These are phyloP conservation scores for Drosophila diplacantha DNA, from an alignment of 2,888 invertebrate species.

Conservation along the genomic window DNA sequence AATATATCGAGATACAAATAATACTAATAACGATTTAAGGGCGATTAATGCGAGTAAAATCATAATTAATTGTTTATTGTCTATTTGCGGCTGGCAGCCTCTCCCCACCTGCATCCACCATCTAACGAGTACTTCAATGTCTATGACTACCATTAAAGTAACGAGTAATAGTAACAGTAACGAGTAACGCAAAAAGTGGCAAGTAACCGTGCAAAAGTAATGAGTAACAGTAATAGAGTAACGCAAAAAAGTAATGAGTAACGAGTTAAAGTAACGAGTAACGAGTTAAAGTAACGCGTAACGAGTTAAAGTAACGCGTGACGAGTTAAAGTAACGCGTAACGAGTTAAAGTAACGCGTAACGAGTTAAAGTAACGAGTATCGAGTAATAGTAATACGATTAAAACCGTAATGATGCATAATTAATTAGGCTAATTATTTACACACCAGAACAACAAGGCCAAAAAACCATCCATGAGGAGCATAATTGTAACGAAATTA, in stretches of 20 bases:
- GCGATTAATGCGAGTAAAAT: slow-evolving; percentile 47
- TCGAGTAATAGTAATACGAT: slow-evolving; percentile 1
- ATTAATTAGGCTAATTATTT: slow-evolving; percentile 41
- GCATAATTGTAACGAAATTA: slow-evolving; percentile 14
- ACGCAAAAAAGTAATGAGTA: neutral
- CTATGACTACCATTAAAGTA: slow-evolving; percentile 48
- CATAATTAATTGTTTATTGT: slow-evolving; percentile 63
- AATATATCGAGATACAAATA: slow-evolving; percentile 28
- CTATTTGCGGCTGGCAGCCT: slow-evolving; percentile 53
- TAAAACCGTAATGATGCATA: slow-evolving; percentile 12
- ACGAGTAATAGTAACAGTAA: slow-evolving; percentile 3
- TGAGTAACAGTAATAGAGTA: neutral
- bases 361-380: neutral
- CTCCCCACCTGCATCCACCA: slow-evolving; percentile 18
- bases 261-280: neutral
- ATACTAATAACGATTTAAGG: slow-evolving; percentile 46
- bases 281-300: neutral
- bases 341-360: neutral
- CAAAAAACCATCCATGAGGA: slow-evolving; percentile 1
- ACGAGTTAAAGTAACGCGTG: slow-evolving; percentile 17
- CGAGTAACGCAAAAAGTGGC: neutral
- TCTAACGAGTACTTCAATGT: slow-evolving; percentile 64
- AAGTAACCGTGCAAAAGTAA: neutral
- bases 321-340: neutral
- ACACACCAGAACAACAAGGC: slow-evolving; percentile 21